Percentiles rank a stretch among this genome's conserved stretches.
Conservation (phyloP, 53 echinoderm and acorn worm genomes). For the Arbacia lixula region DNA sequence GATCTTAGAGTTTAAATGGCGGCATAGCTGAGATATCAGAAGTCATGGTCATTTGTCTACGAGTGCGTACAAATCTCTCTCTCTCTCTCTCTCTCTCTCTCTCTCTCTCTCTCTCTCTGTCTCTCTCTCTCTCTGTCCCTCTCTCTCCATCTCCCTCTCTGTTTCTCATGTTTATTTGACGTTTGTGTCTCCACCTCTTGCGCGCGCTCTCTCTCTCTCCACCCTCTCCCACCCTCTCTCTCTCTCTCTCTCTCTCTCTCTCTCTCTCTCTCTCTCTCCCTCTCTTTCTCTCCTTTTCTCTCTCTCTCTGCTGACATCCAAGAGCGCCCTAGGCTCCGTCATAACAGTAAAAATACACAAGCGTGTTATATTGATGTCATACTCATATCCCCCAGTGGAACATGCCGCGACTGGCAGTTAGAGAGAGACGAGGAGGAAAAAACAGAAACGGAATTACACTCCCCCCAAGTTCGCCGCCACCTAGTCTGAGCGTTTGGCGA, state of each 20-base stretch:
- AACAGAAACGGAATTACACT: too few species aligned
- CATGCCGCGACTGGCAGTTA: not conserved
- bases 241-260: too few species aligned
- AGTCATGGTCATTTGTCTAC: slow-evolving; percentile 51
- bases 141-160: not conserved
- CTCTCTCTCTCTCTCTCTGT: not conserved
- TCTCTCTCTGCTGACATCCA: too few species aligned
- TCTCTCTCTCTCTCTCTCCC: too few species aligned
- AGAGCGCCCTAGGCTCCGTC: slow-evolving; percentile 36
- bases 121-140: not conserved
- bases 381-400: slow-evolving; percentile 32
- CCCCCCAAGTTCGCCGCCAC: slow-evolving; percentile 43
- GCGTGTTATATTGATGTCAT: slow-evolving; percentile 49
- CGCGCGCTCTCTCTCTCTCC: too few species aligned
- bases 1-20: slow-evolving; percentile 23
- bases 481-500: slow-evolving; percentile 24
- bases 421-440: not conserved
- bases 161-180: not conserved
- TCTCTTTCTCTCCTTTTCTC: too few species aligned
- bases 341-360: slow-evolving; percentile 33
- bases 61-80: too few species aligned
- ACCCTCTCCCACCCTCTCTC: too few species aligned
- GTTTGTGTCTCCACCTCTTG: not conserved
- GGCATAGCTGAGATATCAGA: slow-evolving; percentile 28
- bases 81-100: not conserved